phyloP scores from a whole-genome alignment of 1,140 invertebrate genomes.

The Oedothorax gibbosus region DNA sequence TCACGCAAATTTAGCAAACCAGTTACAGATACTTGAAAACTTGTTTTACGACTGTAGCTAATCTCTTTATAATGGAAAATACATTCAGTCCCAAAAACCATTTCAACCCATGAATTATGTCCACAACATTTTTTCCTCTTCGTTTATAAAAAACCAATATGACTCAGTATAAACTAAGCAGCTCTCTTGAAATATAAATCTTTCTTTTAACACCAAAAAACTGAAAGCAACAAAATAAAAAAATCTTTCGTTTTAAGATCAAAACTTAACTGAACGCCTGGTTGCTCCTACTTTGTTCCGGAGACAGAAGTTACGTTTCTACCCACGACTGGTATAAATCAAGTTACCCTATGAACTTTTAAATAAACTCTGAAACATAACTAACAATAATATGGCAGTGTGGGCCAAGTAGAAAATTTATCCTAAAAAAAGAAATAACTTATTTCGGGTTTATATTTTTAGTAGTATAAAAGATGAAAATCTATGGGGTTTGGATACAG shows the following conservation, averaged over 20 bases:
- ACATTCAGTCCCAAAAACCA: too few species aligned
- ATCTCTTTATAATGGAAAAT: too few species aligned
- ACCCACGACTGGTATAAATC: neutral
- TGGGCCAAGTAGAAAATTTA: conserved; percentile 12
- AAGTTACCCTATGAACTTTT: conserved; percentile 12
- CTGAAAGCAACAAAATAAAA: neutral
- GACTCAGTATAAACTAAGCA: neutral
- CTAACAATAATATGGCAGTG: conserved; percentile 36
- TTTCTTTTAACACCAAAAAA: neutral
- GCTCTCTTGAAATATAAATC: neutral
- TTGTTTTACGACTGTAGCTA: too few species aligned
- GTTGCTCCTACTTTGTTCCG: neutral
- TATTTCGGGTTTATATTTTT: neutral
- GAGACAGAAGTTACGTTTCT: neutral
- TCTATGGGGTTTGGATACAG: neutral
- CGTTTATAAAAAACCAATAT: neutral
- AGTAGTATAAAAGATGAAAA: conserved; percentile 1
- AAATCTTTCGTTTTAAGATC: too few species aligned
- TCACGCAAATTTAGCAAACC: too few species aligned
- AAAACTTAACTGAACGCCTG: conserved; percentile 9
- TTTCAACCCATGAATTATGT: too few species aligned
- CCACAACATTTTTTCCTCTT: neutral
- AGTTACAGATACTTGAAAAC: too few species aligned
- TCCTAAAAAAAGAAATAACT: conserved; percentile 37
- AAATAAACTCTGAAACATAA: conserved; percentile 31